Evolutionary conservation across 2,888 invertebrate species (phyloP).

Genomic region (Drosophila peninsularis): DNA sequence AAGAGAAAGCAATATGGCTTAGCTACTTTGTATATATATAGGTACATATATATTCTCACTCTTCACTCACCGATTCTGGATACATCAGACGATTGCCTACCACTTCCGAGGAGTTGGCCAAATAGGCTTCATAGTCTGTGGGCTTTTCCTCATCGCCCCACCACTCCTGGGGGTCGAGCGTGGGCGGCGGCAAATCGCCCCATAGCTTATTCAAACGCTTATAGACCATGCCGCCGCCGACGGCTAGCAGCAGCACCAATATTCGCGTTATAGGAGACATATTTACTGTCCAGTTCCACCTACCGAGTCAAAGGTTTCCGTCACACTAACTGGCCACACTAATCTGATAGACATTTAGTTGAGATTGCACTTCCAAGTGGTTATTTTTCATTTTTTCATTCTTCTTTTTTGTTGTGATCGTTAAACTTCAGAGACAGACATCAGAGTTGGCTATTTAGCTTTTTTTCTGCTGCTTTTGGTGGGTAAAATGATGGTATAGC

Average conservation of each 20-base stretch:
- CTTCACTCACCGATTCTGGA: slow-evolving; percentile 58
- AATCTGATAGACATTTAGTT: slow-evolving; percentile 29
- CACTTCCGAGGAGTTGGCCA: slow-evolving; percentile 71
- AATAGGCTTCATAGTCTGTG: slow-evolving; percentile 68
- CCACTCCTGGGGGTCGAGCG: slow-evolving; percentile 74
- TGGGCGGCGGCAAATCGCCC: slow-evolving; percentile 63
- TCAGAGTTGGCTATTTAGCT: no score
- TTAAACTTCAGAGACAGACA: slow-evolving; percentile 32
- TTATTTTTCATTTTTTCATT: slow-evolving; percentile 1
- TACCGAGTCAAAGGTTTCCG: slow-evolving; percentile 28
- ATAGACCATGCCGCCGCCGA: slow-evolving; percentile 69
- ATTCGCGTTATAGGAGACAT: slow-evolving; percentile 70
- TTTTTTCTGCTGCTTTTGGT: no score
- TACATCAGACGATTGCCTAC: slow-evolving; percentile 67
- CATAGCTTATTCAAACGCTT: slow-evolving; percentile 61
- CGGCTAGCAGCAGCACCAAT: slow-evolving; percentile 68
- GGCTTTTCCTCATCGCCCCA: slow-evolving; percentile 81
- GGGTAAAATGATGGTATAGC: no score
- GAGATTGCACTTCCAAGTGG: slow-evolving; percentile 25
- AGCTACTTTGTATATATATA: no score
- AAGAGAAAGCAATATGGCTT: background rate
- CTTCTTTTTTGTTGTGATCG: slow-evolving; percentile 21
- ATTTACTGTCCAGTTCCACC: slow-evolving; percentile 2
- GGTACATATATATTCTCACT: background rate
- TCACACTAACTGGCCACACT: slow-evolving; percentile 30